Base-by-base conservation (phyloP, 2,113 vertebrate genomes). In the Pollimyrus isidori region DNA sequence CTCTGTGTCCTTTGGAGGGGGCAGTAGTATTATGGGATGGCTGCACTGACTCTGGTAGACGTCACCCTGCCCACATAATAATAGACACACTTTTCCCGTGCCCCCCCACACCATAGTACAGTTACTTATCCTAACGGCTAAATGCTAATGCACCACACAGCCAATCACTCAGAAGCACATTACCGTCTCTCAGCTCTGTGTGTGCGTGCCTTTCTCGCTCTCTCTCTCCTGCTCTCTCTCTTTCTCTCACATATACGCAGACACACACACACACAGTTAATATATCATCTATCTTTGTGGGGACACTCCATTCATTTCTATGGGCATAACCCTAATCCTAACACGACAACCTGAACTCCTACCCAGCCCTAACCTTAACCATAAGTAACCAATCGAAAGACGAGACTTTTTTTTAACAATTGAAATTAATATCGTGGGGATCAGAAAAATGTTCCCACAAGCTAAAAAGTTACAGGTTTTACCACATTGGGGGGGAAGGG, bases 91-190 rank as follows among this genome's bases (percentile, higher is more conserved):
- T 30, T 73, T 50, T 26, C 62, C 13, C 11, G 6, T 45, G 39
- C 35, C 7, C 26, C 4, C 13, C n/a, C n/a, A 46, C 84, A 7
- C 46, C n/a, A 52, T 50, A 53, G 15, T 30, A 35, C 45, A n/a
- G 87, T n/a, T 58, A 62, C 35, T 62, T 87, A 87, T 62, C 49
- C 46, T 87, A 39, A 62, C 53, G 35, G 30, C 87, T 50, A 62
- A 87, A 87, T 87, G 52, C n/a, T 62, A 87, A 62, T 45, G 35
- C 87, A 62, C 53, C 39, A 62, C 53, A 23, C 87, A 58, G 35
- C 46, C 86, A 87, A 49, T 62, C 87, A 58, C 50, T 83, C 84
- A 89, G 19, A 13, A 52, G 76, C 52, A 89, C 30, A 53, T 26
- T 45, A 30, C n/a, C 21, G 35, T 87, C 10, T 52, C 21, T 39